These are phyloP conservation scores for Cisticola juncidis DNA, from an alignment of 2,113 vertebrate genomes.

Conservation along the genomic window DNA sequence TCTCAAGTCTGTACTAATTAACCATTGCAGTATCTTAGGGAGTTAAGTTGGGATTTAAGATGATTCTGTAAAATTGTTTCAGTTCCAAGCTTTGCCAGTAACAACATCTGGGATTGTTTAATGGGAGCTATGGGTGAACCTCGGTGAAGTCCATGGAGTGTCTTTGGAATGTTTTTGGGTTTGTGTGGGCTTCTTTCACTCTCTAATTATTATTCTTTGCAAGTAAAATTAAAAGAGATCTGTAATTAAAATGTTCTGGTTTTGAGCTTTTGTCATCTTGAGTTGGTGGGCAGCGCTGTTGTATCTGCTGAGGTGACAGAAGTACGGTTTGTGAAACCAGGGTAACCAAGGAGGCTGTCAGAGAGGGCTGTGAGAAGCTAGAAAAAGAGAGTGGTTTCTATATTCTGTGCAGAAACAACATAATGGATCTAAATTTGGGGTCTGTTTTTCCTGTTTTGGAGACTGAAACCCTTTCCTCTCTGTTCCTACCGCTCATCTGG, in stretches of 20 bases:
- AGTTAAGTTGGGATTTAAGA: neutral
- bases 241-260: conserved; percentile 26
- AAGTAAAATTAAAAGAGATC: neutral
- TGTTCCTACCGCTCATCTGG: neutral
- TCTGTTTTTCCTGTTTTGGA: neutral
- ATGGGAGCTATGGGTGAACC: neutral
- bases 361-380: neutral
- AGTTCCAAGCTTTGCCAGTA: neutral
- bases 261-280: neutral
- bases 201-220: conserved; percentile 12
- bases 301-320: neutral
- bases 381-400: neutral
- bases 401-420: neutral
- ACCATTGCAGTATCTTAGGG: neutral
- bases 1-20: neutral
- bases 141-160: neutral
- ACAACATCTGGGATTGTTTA: neutral
- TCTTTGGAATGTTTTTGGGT: neutral
- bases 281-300: neutral
- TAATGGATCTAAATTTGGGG: neutral
- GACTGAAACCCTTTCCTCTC: neutral
- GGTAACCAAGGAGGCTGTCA: neutral
- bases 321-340: neutral
- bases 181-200: neutral
- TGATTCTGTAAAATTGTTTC: neutral